Evolutionary conservation across 2,888 invertebrate genomes (phyloP).

Genomic region (Cloeon dipterum): DNA sequence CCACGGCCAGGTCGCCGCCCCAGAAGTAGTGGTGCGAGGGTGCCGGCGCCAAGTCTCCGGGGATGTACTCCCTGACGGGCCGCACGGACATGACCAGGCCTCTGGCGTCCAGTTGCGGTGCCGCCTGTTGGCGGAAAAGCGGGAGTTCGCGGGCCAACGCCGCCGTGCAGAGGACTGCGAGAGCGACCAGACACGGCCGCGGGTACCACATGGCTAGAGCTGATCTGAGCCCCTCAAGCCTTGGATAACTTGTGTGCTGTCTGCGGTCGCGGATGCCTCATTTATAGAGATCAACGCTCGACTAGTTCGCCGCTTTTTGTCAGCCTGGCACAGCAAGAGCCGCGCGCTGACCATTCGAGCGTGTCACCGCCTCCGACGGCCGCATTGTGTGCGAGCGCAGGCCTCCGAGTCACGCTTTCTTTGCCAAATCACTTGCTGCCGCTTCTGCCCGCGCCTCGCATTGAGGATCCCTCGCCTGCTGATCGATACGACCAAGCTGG

Average conservation of each 20-base stretch:
- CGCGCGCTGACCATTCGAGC: neutral
- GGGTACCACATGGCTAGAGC: neutral
- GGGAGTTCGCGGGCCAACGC: neutral
- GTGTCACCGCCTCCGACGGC: neutral
- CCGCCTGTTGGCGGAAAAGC: neutral
- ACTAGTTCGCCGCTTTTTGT: neutral
- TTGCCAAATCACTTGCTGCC: neutral
- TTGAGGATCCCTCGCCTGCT: neutral
- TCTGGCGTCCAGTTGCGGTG: neutral
- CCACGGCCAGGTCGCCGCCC: conserved; percentile 23
- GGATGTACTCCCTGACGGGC: conserved; percentile 1
- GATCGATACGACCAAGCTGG: neutral
- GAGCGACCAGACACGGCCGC: neutral
- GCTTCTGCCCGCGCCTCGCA: neutral
- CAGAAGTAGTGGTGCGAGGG: conserved; percentile 14
- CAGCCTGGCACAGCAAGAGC: neutral
- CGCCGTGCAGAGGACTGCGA: neutral
- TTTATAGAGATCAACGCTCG: too few relatives aligned
- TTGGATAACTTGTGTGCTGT: neutral
- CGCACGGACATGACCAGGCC: neutral
- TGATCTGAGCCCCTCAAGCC: neutral
- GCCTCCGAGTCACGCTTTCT: neutral
- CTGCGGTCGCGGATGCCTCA: neutral
- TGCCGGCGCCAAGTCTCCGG: conserved; percentile 28
- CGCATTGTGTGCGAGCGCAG: neutral